Evolutionary conservation across 2,888 invertebrate species (phyloP).

Genomic region (Callyntrura guangdongensis): DNA sequence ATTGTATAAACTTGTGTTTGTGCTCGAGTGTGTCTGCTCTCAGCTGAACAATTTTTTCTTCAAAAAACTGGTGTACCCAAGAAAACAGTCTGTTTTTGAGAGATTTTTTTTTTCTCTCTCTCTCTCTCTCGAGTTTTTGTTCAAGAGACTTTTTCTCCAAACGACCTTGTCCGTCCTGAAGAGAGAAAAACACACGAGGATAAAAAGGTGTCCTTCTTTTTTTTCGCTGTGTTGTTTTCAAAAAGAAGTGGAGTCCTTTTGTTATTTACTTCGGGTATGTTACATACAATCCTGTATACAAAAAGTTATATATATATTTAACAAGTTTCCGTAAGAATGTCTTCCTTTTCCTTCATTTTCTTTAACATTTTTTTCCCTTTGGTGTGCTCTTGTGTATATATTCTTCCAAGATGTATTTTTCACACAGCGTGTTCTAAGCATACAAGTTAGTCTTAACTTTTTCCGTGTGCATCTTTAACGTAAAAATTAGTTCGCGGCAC

Average conservation of each 20-base stretch:
- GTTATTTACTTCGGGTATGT: conserved; percentile 68
- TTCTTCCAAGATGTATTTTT: no score
- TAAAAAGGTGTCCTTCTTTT: conserved; percentile 28
- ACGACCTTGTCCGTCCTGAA: conserved; percentile 69
- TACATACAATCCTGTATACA: no score
- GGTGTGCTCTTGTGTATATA: not conserved
- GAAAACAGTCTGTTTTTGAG: conserved; percentile 9
- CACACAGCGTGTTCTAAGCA: no score
- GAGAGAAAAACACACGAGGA: not conserved
- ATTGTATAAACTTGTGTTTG: not conserved
- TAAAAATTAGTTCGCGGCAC: conserved; percentile 36
- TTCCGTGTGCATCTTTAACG: not conserved
- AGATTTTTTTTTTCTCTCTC: no score
- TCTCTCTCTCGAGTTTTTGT: no score
- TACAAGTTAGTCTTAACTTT: conserved; percentile 7
- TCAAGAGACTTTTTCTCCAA: conserved; percentile 42
- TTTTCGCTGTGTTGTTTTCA: conserved; percentile 17
- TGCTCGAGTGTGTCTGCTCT: not conserved
- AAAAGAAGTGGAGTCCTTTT: conserved; percentile 45
- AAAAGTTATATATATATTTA: no score
- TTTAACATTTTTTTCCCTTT: conserved; percentile 32
- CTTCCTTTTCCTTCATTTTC: conserved; percentile 8
- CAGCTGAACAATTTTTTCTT: conserved; percentile 12
- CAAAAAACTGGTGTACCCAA: not conserved
- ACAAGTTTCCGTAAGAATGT: not conserved